Percentiles rank a stretch among this genome's conserved stretches.
Conservation (phyloP, 1,140 invertebrate genomes). For the Heliconius nattereri region DNA sequence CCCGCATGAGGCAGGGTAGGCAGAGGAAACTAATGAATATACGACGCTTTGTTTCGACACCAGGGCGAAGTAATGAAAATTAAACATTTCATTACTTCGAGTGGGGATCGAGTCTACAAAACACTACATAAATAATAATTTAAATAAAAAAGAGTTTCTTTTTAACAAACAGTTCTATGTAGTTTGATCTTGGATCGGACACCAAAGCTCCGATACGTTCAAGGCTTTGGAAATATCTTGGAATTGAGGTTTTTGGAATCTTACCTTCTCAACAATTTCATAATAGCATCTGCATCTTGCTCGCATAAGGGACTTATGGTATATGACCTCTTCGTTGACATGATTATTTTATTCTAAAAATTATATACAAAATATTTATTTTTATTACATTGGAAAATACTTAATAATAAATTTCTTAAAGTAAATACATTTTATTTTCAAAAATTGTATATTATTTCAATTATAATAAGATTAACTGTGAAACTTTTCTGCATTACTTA, state of each 20-base stretch:
- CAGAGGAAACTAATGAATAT: background rate
- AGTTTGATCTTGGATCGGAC: too few relatives aligned
- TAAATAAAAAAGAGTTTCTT: too few relatives aligned
- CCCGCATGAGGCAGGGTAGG: background rate
- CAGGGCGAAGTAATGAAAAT: too few relatives aligned
- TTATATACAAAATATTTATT: background rate
- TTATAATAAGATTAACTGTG: background rate
- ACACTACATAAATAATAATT: too few relatives aligned
- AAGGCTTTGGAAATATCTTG: too few relatives aligned
- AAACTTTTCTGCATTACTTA: background rate
- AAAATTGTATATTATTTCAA: background rate
- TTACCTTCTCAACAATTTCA: slow-evolving; percentile 58
- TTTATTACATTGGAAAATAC: background rate
- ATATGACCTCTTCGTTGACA: slow-evolving; percentile 34
- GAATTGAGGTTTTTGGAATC: background rate
- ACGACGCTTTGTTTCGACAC: too few relatives aligned
- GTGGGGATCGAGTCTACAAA: too few relatives aligned
- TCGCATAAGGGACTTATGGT: slow-evolving; percentile 43
- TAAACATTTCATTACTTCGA: too few relatives aligned
- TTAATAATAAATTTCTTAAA: too few relatives aligned
- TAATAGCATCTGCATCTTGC: slow-evolving; percentile 53
- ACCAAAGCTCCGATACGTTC: too few relatives aligned
- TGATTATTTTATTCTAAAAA: slow-evolving; percentile 5
- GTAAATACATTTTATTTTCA: too few relatives aligned
- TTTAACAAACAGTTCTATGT: too few relatives aligned